phyloP scores from a whole-genome alignment of 2,113 vertebrate species.

The Solenodon paradoxus region DNA sequence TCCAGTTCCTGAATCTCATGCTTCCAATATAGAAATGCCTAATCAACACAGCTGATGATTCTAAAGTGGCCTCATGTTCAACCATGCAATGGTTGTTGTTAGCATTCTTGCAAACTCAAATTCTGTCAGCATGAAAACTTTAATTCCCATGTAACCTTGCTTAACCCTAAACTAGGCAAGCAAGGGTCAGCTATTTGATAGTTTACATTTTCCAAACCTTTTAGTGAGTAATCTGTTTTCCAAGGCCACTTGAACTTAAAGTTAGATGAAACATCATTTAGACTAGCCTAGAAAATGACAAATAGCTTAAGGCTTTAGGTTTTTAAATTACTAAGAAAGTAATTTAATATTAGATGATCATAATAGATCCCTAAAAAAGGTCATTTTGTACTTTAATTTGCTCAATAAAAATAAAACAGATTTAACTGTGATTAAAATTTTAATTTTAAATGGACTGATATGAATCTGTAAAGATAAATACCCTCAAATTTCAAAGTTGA shows the following conservation, averaged over 20 bases:
- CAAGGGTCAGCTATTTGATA: neutral
- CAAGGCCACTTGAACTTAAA: constrained; percentile 12
- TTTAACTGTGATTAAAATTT: neutral
- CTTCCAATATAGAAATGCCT: neutral
- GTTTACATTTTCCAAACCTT: constrained; percentile 37
- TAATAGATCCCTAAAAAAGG: constrained; percentile 15
- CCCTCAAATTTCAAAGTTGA: neutral
- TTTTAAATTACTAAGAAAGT: constrained; percentile 39
- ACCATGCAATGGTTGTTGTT: neutral
- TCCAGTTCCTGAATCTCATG: neutral
- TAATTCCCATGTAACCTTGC: neutral
- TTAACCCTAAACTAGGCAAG: neutral
- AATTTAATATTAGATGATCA: neutral
- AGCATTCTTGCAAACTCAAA: neutral
- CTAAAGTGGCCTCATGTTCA: neutral
- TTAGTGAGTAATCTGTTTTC: neutral
- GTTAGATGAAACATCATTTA: neutral
- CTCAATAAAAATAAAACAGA: neutral
- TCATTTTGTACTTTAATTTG: constrained; percentile 1
- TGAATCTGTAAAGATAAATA: constrained; percentile 22
- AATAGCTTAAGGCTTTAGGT: neutral
- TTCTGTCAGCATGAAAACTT: neutral
- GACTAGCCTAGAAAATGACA: neutral
- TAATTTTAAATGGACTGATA: constrained; percentile 23
- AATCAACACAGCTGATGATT: neutral